Evolutionary conservation across 2,113 vertebrate genomes (phyloP).

Genomic region (Herpetotheres cachinnans): DNA sequence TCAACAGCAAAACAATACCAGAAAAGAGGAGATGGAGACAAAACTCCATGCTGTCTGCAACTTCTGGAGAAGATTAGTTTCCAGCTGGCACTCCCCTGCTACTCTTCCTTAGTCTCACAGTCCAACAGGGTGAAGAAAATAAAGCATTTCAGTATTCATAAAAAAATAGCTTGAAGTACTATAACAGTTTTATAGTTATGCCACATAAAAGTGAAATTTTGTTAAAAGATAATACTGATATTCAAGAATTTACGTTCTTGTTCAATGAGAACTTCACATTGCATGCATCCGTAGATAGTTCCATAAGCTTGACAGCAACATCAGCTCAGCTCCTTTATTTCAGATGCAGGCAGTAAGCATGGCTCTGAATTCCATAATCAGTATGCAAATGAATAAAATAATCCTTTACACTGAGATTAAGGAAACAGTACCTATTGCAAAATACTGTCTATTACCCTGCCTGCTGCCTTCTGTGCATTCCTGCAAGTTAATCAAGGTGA

Average conservation of each 20-base stretch:
- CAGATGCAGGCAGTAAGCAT: not conserved
- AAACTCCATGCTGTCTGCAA: not conserved
- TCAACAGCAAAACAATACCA: not conserved
- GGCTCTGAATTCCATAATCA: not conserved
- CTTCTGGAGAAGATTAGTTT: not conserved
- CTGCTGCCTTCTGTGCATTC: not conserved
- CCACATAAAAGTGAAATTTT: not conserved
- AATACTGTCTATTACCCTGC: not conserved
- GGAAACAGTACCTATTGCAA: not conserved
- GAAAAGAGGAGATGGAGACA: not conserved
- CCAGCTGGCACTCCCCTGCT: not conserved
- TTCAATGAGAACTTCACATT: not conserved
- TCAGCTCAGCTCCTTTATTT: not conserved
- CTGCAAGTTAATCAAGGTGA: constrained; percentile 43
- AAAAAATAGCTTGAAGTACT: not conserved
- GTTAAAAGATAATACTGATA: not conserved
- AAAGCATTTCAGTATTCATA: not conserved
- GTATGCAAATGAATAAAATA: constrained; percentile 1
- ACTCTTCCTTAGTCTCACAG: not conserved
- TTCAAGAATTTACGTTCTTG: not conserved
- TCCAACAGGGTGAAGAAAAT: not conserved
- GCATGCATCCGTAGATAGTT: not conserved
- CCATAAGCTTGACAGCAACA: not conserved
- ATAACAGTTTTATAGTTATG: not conserved
- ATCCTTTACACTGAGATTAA: not conserved